Evolutionary conservation across 2,113 vertebrate genomes (phyloP).

Genomic region (Meles meles): DNA sequence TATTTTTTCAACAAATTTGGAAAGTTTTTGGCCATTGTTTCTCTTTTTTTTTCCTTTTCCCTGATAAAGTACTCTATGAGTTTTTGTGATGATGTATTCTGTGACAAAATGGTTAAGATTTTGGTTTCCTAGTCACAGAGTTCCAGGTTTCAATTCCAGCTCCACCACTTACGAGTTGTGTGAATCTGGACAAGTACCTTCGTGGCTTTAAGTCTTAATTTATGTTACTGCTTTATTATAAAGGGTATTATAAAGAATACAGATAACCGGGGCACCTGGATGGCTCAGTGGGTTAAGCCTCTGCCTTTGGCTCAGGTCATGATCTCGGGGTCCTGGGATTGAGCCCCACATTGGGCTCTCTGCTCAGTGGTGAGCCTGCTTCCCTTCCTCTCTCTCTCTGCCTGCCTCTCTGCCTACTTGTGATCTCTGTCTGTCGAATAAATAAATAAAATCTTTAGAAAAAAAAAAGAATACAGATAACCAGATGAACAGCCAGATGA

Average conservation of each 20-base stretch:
- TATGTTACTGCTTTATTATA: not conserved
- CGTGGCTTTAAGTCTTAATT: not conserved
- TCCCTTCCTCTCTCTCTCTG: too few relatives aligned
- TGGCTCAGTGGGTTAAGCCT: too few relatives aligned
- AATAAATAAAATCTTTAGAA: too few relatives aligned
- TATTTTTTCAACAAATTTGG: not conserved
- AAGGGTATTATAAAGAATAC: not conserved
- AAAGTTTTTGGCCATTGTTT: not conserved
- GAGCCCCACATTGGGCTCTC: too few relatives aligned
- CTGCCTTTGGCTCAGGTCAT: too few relatives aligned
- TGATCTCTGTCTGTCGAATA: too few relatives aligned
- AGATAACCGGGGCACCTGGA: not conserved
- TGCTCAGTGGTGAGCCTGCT: too few relatives aligned
- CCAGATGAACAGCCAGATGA: not conserved
- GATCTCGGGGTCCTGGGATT: too few relatives aligned
- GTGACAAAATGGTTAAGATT: not conserved
- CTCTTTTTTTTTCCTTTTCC: not conserved
- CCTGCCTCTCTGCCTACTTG: too few relatives aligned
- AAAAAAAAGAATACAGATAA: not conserved
- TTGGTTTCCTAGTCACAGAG: not conserved
- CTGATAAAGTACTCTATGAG: not conserved
- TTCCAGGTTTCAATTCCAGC: not conserved
- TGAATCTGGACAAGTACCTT: not conserved
- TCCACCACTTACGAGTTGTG: not conserved
- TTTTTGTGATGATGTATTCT: not conserved